Base-by-base conservation (phyloP, 2,888 invertebrate species). In the Notodonta ziczac region DNA sequence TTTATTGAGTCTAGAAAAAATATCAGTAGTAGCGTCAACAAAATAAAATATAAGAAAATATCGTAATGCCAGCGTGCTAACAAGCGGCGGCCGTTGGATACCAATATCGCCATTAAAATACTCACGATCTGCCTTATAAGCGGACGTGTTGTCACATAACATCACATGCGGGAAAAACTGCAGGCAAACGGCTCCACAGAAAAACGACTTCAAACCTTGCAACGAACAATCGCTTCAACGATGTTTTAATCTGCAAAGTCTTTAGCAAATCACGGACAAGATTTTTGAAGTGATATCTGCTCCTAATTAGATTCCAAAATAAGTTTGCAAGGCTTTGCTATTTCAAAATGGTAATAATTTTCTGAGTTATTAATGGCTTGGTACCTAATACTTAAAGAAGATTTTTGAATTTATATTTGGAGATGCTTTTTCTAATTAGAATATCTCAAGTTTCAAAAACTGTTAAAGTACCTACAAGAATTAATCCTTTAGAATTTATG, bases 91-190 rank as follows among this genome's bases (percentile, higher is more conserved):
- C 63, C 57, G 65, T 64, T 63, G 71, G 77, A 70, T 69, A 73
- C 75, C 78, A 74, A 80, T 77, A 80, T 70, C 72, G 69, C 74
- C 72, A 82, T 77, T 78, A 74, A 74, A 70, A 73, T 72, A 66
- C 69, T 70, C 62, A 61, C 65, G 60, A 62, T 69, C 66, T 78
- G 77, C 77, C 82, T 75, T 81, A 79, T 74, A 80, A 73, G 81
- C 61, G 46, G 63, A 59, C 57, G 61, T 58, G 67, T 63, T 72
- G 73, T 73, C 73, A 72, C 74, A 73, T 74, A 70, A 73, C 72
- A 63, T 66, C 56, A 61, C 66, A 72, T 56, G 68, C 70, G 70
- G 69, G 71, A 65, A 69, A 69, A 74, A 75, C 54, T 54, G 54
- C 48, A 48, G n/a, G 8, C 48, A 46, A 46, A 13, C 13, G 2